These are phyloP conservation scores for Yponomeuta plumbellus DNA, from an alignment of 2,888 invertebrate species.

Conservation along the genomic window DNA sequence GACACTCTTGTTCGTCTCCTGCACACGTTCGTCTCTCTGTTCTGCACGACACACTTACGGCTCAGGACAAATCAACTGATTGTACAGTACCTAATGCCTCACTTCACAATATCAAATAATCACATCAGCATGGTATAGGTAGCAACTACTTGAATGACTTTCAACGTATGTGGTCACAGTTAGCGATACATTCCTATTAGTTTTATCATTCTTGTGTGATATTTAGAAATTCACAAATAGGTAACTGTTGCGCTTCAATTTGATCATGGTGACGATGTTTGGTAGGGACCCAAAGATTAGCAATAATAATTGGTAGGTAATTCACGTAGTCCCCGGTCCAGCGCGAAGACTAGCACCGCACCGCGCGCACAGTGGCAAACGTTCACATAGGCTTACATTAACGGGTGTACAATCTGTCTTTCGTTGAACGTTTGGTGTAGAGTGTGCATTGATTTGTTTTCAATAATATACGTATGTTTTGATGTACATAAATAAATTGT, in stretches of 20 bases:
- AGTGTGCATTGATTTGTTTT: slow-evolving; percentile 60
- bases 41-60: slow-evolving; percentile 36
- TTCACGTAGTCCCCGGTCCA: slow-evolving; percentile 33
- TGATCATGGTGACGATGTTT: slow-evolving; percentile 29
- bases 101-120: neutral
- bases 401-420: slow-evolving; percentile 44
- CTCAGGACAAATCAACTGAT: neutral
- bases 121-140: neutral
- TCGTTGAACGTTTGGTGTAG: slow-evolving; percentile 62
- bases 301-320: slow-evolving; percentile 54
- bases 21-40: slow-evolving; percentile 42
- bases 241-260: neutral
- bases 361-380: slow-evolving; percentile 32
- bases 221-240: slow-evolving; percentile 1
- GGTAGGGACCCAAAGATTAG: slow-evolving; percentile 51
- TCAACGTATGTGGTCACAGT: too few species aligned
- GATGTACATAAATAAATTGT: slow-evolving; percentile 75
- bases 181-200: too few species aligned
- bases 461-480: slow-evolving; percentile 72
- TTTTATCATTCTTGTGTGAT: neutral
- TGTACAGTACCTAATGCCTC: neutral
- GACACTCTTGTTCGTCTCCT: slow-evolving; percentile 54
- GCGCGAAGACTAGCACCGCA: slow-evolving; percentile 64
- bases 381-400: slow-evolving; percentile 48
- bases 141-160: too few species aligned